Conservation (phyloP, 2,888 invertebrate genomes). For the Scaptomyza polygonia region DNA sequence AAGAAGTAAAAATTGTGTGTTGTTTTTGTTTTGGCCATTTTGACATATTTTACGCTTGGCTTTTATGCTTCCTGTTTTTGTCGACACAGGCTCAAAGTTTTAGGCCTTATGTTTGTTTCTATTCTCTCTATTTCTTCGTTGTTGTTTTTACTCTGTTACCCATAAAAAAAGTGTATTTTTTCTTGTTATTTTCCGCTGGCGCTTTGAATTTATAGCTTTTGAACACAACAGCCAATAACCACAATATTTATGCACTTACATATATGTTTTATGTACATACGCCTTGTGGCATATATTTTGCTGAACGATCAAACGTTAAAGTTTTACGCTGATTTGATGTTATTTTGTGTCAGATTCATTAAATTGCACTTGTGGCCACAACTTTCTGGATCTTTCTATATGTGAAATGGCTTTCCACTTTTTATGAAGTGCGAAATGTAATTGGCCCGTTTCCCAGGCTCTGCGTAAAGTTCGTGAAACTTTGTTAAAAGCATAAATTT, state of each 20-base stretch:
- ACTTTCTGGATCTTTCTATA: conserved; percentile 31
- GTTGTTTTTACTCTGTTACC: conserved; percentile 15
- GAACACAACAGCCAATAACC: conserved; percentile 31
- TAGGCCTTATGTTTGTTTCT: conserved; percentile 13
- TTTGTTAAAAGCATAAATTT: conserved; percentile 65
- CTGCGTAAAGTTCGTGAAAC: conserved; percentile 53
- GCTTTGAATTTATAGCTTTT: conserved; percentile 56
- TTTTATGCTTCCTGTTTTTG: conserved; percentile 49
- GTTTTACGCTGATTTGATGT: conserved; percentile 5
- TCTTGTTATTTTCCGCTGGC: conserved; percentile 4
- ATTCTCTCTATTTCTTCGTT: neutral
- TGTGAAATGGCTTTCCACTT: too few relatives aligned
- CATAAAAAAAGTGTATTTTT: conserved; percentile 51
- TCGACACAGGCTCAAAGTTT: conserved; percentile 17
- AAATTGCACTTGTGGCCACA: conserved; percentile 50
- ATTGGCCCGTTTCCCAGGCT: conserved; percentile 57
- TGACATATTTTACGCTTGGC: conserved; percentile 62
- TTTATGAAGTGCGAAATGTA: conserved; percentile 78
- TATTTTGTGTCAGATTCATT: conserved; percentile 21
- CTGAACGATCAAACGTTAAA: conserved; percentile 40
- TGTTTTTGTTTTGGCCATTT: conserved; percentile 46
- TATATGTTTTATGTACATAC: conserved; percentile 14
- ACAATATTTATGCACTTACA: conserved; percentile 31
- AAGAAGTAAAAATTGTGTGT: conserved; percentile 13
- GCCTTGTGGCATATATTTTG: neutral